Base-by-base conservation (phyloP, 2,888 invertebrate genomes). In the Coleophora flavipennella region DNA sequence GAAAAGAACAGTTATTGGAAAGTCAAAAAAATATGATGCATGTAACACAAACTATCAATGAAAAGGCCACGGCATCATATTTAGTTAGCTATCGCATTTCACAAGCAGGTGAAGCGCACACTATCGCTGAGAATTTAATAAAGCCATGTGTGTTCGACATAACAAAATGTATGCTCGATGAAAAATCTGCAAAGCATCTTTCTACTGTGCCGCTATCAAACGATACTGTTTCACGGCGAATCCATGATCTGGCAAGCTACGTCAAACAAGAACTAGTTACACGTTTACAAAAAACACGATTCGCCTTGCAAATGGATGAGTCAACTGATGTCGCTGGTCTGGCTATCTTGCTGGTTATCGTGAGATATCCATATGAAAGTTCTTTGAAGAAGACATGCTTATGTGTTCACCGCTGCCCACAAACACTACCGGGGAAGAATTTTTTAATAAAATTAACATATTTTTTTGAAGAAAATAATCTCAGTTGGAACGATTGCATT, bases 171-270 rank as follows among this genome's bases (percentile, higher is more conserved):
- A 59, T 54, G 52, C 50, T 47, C 36, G 59, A 46, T 41, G 64
- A 47, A 57, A 62, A 53, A 53, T 44, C 48, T 50, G 56, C 55
- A 49, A 45, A 60, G 53, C 48, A 55, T 49, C 45, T 59, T 51
- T 51, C 50, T 46, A 51, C 47, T 45, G 48, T 58, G 31, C 57
- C 55, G 44, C 51, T 61, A 44, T 61, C 59, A 48, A 59, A 62
- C 48, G 53, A 57, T 54, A 60, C 57, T 47, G 53, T 56, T 47
- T 51, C 55, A 45, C 51, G 57, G 29, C 53, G 57, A 55, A 57
- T 59, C 42, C 47, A 48, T 47, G 55, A 57, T 55, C 52, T 62
- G 45, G 54, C 57, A 45, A 46, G 40, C 39, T 51, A 53, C 48
- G n/a, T n/a, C n/a, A n/a, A n/a, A 47, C 45, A 55, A 49, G 57